Base-by-base conservation (phyloP, 1,140 invertebrate species). In the Subanguina moxae region DNA sequence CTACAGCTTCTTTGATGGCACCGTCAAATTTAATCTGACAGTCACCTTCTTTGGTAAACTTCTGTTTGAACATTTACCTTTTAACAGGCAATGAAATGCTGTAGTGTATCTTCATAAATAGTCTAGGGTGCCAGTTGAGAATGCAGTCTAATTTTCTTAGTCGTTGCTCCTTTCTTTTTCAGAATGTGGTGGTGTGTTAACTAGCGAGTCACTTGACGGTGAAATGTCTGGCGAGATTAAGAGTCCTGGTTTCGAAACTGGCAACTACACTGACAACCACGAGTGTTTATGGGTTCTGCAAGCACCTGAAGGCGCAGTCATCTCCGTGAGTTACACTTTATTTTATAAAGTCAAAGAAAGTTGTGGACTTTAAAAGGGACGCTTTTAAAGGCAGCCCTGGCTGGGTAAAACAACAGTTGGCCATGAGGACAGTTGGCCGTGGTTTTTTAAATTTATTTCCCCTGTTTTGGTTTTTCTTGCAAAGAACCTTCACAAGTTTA, bases 171-270 rank as follows among this genome's bases (percentile, higher is more conserved):
- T 13, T 65, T 58, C 21, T 17, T 61, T 68, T 76, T 65, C 38
- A 81, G 78, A 64, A 32, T 81, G 79, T 65, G 79, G 79, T 43
- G 79, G 80, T 57, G 21, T 74, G 11, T 70, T 82, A 17, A 63
- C 65, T 17, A 7, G 1, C 8, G 48, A 52, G 3, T 52, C 48
- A 21, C 56, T 62, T 17, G 30, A 42, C 1, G 63, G 43, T 15
- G 68, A 65, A 25, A 72, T 72, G 57, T 42, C 48, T 9, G 81
- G 80, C 0, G 58, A 67, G 19, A 72, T 80, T 3, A 72, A 58
- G 30, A 71, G 68, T 45, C 75, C 78, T 21, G 69, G 68, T 17
- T 76, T 67, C 66, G 71, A 65, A 58, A 59, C 56, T 23, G 38
- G 38, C 3, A 68, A 70, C 27, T 81, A 81, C 62, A 52, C 66